Conservation (phyloP, 2,888 invertebrate genomes). For the Noctua comes region DNA sequence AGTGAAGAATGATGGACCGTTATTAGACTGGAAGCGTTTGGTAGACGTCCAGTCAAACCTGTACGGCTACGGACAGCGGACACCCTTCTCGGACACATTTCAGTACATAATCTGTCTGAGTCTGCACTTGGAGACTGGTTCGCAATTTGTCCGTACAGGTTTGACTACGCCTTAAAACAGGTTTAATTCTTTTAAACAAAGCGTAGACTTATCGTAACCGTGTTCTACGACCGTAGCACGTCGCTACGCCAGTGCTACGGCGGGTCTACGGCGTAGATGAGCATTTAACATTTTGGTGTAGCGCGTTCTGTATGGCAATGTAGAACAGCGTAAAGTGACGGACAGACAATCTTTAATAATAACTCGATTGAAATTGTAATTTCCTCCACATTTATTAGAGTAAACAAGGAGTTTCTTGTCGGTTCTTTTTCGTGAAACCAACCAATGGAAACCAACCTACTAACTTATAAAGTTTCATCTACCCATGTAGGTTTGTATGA, state of each 20-base stretch:
- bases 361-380: background rate
- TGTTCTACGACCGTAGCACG: slow-evolving; percentile 21
- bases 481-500: too few relatives aligned
- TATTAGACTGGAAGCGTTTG: background rate
- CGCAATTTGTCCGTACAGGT: background rate
- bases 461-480: too few relatives aligned
- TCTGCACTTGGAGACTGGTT: background rate
- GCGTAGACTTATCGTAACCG: background rate
- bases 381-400: too few relatives aligned
- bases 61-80: background rate
- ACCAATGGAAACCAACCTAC: too few relatives aligned
- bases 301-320: background rate
- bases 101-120: background rate
- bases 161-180: background rate
- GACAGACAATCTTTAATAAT: background rate
- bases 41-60: background rate
- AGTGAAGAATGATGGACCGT: too few relatives aligned
- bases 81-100: background rate
- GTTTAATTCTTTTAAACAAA: background rate
- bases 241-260: slow-evolving; percentile 37
- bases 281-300: background rate
- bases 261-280: slow-evolving; percentile 20
- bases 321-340: background rate
- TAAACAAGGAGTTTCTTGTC: too few relatives aligned
- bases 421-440: too few relatives aligned